Conservation (phyloP, 2,888 invertebrate genomes). For the Cacoxenus indagator region DNA sequence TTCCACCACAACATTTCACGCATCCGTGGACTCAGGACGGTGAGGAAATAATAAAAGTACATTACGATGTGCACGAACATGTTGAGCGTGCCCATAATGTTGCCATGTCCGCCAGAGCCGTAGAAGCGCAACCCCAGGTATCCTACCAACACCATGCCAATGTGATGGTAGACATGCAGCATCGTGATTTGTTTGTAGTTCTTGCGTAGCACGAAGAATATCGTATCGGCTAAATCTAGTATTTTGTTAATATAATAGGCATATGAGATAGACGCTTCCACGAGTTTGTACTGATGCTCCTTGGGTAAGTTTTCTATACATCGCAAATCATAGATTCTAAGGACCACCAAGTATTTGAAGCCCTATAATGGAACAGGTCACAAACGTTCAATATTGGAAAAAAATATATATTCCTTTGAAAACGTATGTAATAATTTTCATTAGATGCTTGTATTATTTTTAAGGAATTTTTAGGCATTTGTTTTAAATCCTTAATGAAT, state of each 20-base stretch:
- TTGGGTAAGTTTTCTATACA: neutral
- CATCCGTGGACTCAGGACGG: slow-evolving; percentile 78
- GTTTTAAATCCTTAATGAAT: too few species aligned
- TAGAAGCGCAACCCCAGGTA: slow-evolving; percentile 75
- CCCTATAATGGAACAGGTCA: too few species aligned
- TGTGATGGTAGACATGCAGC: slow-evolving; percentile 80
- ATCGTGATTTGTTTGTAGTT: slow-evolving; percentile 78
- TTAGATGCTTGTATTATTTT: too few species aligned
- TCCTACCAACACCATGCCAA: slow-evolving; percentile 76
- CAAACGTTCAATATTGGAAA: too few species aligned
- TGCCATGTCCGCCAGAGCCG: slow-evolving; percentile 76
- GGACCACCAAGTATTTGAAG: neutral
- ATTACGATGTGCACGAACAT: slow-evolving; percentile 82
- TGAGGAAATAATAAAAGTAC: slow-evolving; percentile 84
- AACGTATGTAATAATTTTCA: too few species aligned
- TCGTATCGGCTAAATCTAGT: slow-evolving; percentile 77
- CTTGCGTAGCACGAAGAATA: slow-evolving; percentile 79
- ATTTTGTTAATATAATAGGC: slow-evolving; percentile 76
- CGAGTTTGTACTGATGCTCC: neutral
- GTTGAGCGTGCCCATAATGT: slow-evolving; percentile 78
- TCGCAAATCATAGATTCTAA: neutral
- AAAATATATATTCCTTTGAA: neutral
- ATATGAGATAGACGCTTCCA: slow-evolving; percentile 66
- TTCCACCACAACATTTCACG: slow-evolving; percentile 80
- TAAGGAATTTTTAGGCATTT: too few species aligned